Evolutionary conservation across 2,888 invertebrate species (phyloP), one percentile per base, ranked within the genome.

Genomic region (Adineta ricciae): DNA sequence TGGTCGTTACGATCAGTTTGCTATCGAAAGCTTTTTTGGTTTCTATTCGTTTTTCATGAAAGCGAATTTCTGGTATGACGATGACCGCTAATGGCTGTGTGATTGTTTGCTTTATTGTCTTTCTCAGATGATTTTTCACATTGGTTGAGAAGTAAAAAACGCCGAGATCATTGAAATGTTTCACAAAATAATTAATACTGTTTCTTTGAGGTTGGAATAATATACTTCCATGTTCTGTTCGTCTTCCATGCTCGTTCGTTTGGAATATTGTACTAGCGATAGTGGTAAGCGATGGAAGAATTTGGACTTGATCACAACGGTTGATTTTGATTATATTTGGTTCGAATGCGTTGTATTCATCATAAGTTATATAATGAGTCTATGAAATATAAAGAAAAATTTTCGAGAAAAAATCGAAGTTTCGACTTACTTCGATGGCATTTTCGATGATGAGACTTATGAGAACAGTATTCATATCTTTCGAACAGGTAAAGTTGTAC

Each of bases 1-100:
- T 88, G 52, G 90, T 86, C 19, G 50, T 50, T 0, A 88, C 87
- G 7, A 89, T 88, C 1, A 90, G 90, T 21, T 64, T 9, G 8
- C 1, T 9, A 64, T 64, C 24, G 27, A 64, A 64, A 9, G 7
- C 8, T 3, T 24, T 8, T 64, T 64, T n/a, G 9, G 8, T n/a
- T n/a, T n/a, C 8, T 11, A 64, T 64, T 27, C 8, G 8, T 64
- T 64, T 64, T 27, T 24, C 2, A 64, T 64, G 56, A 64, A 64
- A 64, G 2, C 9, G n/a, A 64, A 5, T 64, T 64, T 64, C 56
- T 11, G 56, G 56, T 27, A 64, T 27, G 11, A 64, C 56, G 11
- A 64, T 14, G 7, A 64, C 24, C 27, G 56, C 24, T 4, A 64
- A 27, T 2, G 24, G 56, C 14, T 9, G 3, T 50, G 50, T 3